These are phyloP conservation scores for Otis tarda DNA, from an alignment of 2,113 vertebrate genomes.

Conservation along the genomic window DNA sequence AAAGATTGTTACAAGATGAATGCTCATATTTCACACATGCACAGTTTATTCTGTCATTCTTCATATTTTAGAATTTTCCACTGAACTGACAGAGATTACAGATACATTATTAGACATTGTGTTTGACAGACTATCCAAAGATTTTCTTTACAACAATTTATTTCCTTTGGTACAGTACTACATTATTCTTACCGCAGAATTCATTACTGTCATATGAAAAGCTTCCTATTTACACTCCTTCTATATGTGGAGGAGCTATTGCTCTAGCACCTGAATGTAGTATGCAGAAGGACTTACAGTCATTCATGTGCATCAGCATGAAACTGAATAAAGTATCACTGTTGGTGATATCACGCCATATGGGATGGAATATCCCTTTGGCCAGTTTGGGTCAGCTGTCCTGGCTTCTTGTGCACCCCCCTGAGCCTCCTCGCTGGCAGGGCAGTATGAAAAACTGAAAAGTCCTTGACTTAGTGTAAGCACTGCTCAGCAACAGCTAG, in stretches of 20 bases:
- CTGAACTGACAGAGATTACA: background rate
- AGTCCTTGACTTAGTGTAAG: too few species aligned
- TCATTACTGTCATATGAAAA: background rate
- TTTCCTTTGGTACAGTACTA: background rate
- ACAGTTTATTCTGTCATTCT: background rate
- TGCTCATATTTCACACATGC: background rate
- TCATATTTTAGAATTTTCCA: background rate
- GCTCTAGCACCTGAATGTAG: background rate
- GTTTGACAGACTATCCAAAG: background rate
- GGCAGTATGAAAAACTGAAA: too few species aligned
- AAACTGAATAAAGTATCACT: background rate
- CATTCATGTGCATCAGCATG: background rate
- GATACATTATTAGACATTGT: background rate
- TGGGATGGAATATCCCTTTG: too few species aligned
- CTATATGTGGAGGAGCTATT: background rate
- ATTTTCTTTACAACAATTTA: background rate
- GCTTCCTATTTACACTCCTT: background rate
- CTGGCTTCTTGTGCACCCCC: too few species aligned
- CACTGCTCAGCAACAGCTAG: too few species aligned
- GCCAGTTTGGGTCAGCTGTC: too few species aligned
- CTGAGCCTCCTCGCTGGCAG: too few species aligned
- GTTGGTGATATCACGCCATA: too few species aligned
- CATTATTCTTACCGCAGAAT: background rate
- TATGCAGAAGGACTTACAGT: background rate
- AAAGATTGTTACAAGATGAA: background rate